Evolutionary conservation across 1,140 invertebrate species (phyloP).

Genomic region (Nasonia giraulti): DNA sequence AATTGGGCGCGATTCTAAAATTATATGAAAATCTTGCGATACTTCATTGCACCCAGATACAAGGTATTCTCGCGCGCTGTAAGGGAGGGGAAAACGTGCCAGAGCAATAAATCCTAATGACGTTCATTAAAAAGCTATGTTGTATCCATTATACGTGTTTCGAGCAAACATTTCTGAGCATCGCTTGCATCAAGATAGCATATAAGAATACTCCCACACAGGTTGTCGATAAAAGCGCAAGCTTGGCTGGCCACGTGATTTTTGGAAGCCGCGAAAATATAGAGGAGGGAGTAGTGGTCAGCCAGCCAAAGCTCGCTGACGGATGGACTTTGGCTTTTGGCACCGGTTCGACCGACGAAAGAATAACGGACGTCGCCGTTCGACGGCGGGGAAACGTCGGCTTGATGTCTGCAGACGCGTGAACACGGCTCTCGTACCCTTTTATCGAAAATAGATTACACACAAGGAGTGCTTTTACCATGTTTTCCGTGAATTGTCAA

Average conservation of each 20-base stretch:
- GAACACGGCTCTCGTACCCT: neutral
- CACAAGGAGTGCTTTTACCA: neutral
- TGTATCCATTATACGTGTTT: conserved; percentile 3
- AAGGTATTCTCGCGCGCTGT: neutral
- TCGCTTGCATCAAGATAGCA: neutral
- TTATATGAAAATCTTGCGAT: conserved; percentile 9
- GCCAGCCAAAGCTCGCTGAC: conserved; percentile 23
- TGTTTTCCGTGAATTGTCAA: neutral
- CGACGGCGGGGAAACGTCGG: conserved; percentile 30
- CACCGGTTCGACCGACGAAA: conserved; percentile 9
- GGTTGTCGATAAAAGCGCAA: conserved; percentile 35
- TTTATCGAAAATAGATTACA: conserved; percentile 36
- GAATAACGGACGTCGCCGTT: conserved; percentile 36
- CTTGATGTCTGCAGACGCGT: conserved; percentile 39
- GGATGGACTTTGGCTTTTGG: conserved; percentile 42
- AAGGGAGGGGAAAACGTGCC: conserved; percentile 22
- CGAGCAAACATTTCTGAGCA: conserved; percentile 13
- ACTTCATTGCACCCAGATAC: neutral
- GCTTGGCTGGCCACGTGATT: neutral
- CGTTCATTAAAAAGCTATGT: conserved; percentile 35
- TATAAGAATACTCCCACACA: neutral
- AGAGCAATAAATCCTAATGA: conserved; percentile 31
- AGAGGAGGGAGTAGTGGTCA: conserved; percentile 32
- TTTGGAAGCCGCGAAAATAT: neutral
- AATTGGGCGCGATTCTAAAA: conserved; percentile 46